Conservation (phyloP, 2,113 vertebrate genomes). For the Chauna torquata region DNA sequence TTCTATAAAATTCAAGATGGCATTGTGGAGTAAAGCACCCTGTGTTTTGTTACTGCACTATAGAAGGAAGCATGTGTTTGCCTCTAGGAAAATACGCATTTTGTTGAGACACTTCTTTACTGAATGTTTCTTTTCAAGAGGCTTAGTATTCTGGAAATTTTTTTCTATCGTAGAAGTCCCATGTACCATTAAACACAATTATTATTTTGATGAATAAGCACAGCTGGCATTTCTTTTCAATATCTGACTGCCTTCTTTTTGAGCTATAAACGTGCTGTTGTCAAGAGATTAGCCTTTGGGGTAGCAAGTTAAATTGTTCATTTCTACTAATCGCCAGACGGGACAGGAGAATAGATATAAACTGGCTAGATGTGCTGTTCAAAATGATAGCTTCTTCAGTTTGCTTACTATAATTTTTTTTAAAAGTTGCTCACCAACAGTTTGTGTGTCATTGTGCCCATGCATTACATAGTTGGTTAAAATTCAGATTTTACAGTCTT, state of each 20-base stretch:
- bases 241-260: conserved; percentile 47
- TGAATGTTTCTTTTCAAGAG: conserved; percentile 48
- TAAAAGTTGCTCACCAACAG: not conserved
- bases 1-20: not conserved
- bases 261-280: conserved; percentile 40
- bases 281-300: conserved; percentile 57
- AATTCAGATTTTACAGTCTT: not conserved
- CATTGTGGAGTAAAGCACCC: not conserved
- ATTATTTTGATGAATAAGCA: conserved; percentile 67
- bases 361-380: not conserved
- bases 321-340: not conserved
- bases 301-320: conserved; percentile 48
- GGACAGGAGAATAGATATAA: not conserved
- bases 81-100: conserved; percentile 29
- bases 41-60: conserved; percentile 12
- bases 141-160: conserved; percentile 52
- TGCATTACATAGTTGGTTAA: not conserved
- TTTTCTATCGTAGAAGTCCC: conserved; percentile 41
- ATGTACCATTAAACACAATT: conserved; percentile 65
- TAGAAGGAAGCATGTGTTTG: conserved; percentile 14
- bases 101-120: not conserved
- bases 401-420: not conserved
- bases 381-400: not conserved
- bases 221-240: conserved; percentile 66
- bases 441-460: not conserved